phyloP scores from a whole-genome alignment of 2,113 vertebrate species.

The Eolophus roseicapilla region DNA sequence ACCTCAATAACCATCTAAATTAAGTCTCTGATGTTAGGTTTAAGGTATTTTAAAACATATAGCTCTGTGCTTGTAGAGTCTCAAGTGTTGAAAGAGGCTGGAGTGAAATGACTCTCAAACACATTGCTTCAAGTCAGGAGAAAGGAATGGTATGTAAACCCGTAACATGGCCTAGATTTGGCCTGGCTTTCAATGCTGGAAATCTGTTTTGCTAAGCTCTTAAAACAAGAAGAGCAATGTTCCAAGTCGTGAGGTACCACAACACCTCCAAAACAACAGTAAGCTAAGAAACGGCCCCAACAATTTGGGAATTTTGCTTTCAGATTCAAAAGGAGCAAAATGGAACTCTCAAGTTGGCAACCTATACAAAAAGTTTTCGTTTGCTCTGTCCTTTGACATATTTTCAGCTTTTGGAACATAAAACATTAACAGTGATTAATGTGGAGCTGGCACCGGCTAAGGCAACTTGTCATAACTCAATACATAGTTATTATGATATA shows the following conservation, averaged over 20 bases:
- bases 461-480: slow-evolving; percentile 14
- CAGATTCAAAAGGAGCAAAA: not conserved
- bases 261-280: not conserved
- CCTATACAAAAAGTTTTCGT: not conserved
- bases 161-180: not conserved
- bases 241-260: not conserved
- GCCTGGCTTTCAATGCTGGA: not conserved
- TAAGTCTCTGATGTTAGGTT: not conserved
- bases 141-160: not conserved
- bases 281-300: not conserved
- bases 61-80: not conserved
- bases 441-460: not conserved
- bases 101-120: not conserved
- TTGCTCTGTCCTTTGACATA: slow-evolving; percentile 6
- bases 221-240: not conserved
- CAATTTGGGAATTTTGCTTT: not conserved
- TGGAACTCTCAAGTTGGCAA: not conserved
- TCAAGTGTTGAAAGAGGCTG: not conserved
- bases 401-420: slow-evolving; percentile 23
- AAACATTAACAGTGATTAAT: slow-evolving; percentile 2
- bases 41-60: not conserved
- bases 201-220: not conserved
- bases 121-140: not conserved
- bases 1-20: not conserved
- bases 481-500: not conserved